Base-by-base conservation (phyloP, 2,797 vertebrate genomes). In the Gymnocypris eckloni region DNA sequence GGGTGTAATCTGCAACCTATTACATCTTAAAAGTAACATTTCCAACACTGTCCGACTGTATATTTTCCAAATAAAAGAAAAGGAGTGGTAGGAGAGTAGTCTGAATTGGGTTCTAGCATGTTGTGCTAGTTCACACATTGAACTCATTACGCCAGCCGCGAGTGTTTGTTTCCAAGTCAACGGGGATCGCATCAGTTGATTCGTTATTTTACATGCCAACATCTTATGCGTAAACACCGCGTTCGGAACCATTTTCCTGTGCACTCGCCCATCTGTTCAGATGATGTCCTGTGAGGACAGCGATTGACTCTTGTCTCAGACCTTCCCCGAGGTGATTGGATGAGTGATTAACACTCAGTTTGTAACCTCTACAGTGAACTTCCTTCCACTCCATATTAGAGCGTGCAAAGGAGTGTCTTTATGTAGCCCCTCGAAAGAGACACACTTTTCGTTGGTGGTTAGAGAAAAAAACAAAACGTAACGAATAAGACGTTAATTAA, bases 231-330 rank as follows among this genome's bases (percentile, higher is more conserved):
- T 4, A 7, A 39, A 25, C 28, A 6, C 90, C 93, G 75, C 72
- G 77, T 90, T 0, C 0, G 0, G 77, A 84, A 89, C 89, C 86
- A 83, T 43, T 2, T 97, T 90, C 92, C 96, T 95, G 94, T 96
- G 95, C 94, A 92, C 95, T 95, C 96, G 95, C 96, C 95, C 96
- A 94, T 95, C 96, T 87, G 77, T 0, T 94, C 94, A 94, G 95
- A 94, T 93, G 96, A 96, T 59, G 79, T 93, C 95, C 96, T 96
- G 97, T 89, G 20, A 95, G 95, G 91, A 92, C 64, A 91, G 88
- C 95, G 0, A 86, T 78, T 94, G 96, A 96, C 96, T 96, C 96
- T 48, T 93, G 90, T 95, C 95, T 95, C 94, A 95, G 94, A 94
- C 94, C 95, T 95, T 95, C 94, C 95, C 95, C 93, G 93, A 95